A percentile compares a stretch with the other conserved stretches of the same genome.
Evolutionary conservation across 35 echinoderm and acorn worm species (phyloP).

Genomic region (Hemicentrotus pulcherrimus): DNA sequence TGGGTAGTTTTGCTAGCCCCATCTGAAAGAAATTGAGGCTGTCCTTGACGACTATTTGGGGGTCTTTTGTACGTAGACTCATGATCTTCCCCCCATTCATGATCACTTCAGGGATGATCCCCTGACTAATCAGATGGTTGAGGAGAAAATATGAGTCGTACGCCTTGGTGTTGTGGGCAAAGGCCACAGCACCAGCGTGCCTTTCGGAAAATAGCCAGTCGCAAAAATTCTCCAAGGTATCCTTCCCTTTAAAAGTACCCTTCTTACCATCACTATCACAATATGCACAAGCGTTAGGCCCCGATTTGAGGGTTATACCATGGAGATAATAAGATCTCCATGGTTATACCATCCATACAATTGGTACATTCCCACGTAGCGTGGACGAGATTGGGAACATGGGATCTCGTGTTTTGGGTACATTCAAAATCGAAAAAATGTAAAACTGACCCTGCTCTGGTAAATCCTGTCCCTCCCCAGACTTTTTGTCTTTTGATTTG

Average conservation of each 20-base stretch:
- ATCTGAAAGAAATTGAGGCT: too few species aligned
- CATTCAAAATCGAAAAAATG: constrained; percentile 61
- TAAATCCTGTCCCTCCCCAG: background rate
- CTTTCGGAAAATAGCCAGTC: constrained; percentile 36
- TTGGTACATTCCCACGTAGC: constrained; percentile 44
- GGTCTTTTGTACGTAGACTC: too few species aligned
- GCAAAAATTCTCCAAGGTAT: constrained; percentile 37
- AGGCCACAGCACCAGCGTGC: background rate
- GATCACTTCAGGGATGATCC: constrained; percentile 50
- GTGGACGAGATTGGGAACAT: constrained; percentile 51
- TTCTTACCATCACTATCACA: constrained; percentile 4
- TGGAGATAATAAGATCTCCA: too few species aligned
- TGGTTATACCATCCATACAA: constrained; percentile 49
- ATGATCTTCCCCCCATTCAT: constrained; percentile 59
- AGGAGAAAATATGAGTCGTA: constrained; percentile 62
- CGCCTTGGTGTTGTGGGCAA: constrained; percentile 58
- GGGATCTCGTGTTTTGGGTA: constrained; percentile 47
- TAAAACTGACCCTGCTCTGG: background rate
- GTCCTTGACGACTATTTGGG: too few species aligned
- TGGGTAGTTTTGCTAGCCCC: constrained; percentile 56
- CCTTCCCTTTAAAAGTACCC: constrained; percentile 37
- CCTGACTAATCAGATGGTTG: constrained; percentile 12
- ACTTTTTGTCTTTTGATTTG: background rate
- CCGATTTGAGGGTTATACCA: background rate
- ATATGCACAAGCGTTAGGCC: background rate